These are phyloP conservation scores for Xerus inauris DNA, from an alignment of 2,113 vertebrate genomes.

Conservation along the genomic window DNA sequence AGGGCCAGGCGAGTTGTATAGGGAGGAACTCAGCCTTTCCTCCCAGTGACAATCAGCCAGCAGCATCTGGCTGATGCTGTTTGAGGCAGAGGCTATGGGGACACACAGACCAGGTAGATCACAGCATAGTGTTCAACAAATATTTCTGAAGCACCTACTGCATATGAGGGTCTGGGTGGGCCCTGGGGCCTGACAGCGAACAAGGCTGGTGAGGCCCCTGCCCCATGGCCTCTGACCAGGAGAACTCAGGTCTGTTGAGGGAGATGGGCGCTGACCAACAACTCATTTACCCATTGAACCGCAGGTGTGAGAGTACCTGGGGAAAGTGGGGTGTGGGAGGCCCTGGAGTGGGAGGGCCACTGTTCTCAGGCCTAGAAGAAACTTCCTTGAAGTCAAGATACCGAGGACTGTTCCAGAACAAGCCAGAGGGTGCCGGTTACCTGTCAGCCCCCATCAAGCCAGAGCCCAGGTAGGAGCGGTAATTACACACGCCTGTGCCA, in stretches of 20 bases:
- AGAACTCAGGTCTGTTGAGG: background rate
- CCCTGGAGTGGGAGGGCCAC: background rate
- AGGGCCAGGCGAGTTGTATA: background rate
- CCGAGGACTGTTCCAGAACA: background rate
- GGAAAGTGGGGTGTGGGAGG: background rate
- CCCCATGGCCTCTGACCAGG: background rate
- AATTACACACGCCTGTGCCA: background rate
- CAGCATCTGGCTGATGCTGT: background rate
- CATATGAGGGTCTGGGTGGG: background rate
- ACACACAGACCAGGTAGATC: background rate
- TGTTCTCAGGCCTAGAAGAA: background rate
- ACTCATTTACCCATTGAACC: background rate
- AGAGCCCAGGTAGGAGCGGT: background rate
- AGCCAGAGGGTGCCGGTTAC: background rate
- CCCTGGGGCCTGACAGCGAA: background rate
- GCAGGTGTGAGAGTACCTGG: background rate
- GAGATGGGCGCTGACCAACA: background rate
- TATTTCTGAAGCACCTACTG: background rate
- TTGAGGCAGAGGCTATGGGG: background rate
- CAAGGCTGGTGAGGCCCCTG: background rate
- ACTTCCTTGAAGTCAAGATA: background rate
- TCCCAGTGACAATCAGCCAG: background rate
- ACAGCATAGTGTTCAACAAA: background rate
- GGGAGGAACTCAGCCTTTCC: background rate
- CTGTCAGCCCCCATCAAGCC: background rate